These are phyloP conservation scores for Microcebus griseorufus DNA, from an alignment of 2,113 vertebrate species.

Conservation along the genomic window DNA sequence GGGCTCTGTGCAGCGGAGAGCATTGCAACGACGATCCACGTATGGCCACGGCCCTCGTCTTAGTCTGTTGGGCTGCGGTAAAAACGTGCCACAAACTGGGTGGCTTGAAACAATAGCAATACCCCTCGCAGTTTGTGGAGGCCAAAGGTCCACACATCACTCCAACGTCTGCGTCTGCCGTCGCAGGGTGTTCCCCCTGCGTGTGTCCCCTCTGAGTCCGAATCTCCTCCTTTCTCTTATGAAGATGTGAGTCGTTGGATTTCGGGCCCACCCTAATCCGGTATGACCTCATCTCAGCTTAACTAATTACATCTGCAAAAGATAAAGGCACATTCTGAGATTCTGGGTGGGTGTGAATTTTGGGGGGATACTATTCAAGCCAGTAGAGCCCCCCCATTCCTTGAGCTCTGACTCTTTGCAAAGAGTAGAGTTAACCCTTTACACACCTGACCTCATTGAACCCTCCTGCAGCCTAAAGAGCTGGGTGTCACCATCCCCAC, in stretches of 20 bases:
- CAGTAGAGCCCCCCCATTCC: not conserved
- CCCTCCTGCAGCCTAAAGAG: not conserved
- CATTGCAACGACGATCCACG: rapidly evolving
- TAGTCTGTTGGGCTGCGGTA: not conserved
- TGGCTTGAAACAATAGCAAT: not conserved
- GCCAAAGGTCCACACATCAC: rapidly evolving
- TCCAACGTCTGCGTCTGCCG: rapidly evolving
- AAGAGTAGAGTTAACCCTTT: not conserved
- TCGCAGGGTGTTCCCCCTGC: rapidly evolving
- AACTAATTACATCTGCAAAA: not conserved
- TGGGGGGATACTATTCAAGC: not conserved
- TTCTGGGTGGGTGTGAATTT: not conserved
- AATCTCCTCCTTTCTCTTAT: not conserved
- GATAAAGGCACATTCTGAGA: not conserved
- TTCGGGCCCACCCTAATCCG: not conserved
- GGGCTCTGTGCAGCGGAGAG: rapidly evolving
- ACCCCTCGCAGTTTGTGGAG: no score
- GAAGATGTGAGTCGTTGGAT: not conserved
- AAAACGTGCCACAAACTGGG: no score
- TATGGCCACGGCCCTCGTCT: rapidly evolving
- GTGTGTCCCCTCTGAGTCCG: not conserved
- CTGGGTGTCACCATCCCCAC: rapidly evolving
- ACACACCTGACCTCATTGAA: not conserved
- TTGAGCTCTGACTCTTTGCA: not conserved
- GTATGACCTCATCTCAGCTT: not conserved